Evolutionary conservation across 2,888 invertebrate genomes (phyloP), one percentile per base, ranked within the genome.

Genomic region (Ctenicera cuprea): DNA sequence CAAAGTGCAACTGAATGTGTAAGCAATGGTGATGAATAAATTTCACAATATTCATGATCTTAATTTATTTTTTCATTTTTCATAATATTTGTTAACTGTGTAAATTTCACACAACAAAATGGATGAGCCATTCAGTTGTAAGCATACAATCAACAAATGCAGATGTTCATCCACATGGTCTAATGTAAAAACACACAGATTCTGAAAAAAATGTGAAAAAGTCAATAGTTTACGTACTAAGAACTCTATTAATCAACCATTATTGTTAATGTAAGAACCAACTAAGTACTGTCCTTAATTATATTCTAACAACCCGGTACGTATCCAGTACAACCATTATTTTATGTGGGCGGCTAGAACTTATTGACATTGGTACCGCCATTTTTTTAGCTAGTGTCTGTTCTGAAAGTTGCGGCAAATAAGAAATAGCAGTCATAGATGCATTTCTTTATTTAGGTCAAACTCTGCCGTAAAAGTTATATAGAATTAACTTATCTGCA

Each of bases 341-440:
- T 75, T 73, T 45, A 69, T 65, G 78, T 78, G 78, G 78, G 78
- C 76, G 78, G 57, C 75, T 76, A 65, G 69, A 71, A 71, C 78
- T 78, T 78, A 76, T 76, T 78, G 76, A 75, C 76, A 78, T 78
- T 78, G 76, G 76, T 75, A 59, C 26, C 52, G 75, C 71, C 73
- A 75, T 73, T 76, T 77, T 75, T 77, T 74, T 64, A 65, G 61
- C 57, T 45, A 14, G 63, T 18, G 30, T 57, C 14, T 38, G 12
- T 43, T 69, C 48, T 30, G 54, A 52, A 61, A 45, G 75, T 71
- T 72, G 75, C 75, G 71, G 75, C 64, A 59, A 67, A 71, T 52
- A 20, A 41, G 14, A 4, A 41, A 3, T 41, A 41, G 14, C n/a
- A 3, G n/a, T 3, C 14, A 14, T 43, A 16, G 45, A 73, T 63